Evolutionary conservation across 2,888 invertebrate species (phyloP).

Genomic region (Drosophila subquinaria): DNA sequence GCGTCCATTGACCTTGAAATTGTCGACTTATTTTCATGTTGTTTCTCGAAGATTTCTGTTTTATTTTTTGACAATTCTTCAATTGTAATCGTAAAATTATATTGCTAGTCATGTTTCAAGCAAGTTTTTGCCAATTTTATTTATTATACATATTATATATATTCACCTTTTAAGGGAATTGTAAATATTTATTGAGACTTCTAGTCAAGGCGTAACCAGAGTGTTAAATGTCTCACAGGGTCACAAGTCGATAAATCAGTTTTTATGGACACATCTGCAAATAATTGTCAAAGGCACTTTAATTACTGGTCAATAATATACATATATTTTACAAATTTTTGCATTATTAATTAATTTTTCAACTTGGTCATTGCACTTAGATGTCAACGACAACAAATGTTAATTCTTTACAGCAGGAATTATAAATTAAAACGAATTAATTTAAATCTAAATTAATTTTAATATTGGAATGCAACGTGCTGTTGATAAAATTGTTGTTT

Average conservation of each 20-base stretch:
- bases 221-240: conserved; percentile 46
- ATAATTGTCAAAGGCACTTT: no score
- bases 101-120: conserved; percentile 62
- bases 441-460: conserved; percentile 23
- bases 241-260: conserved; percentile 9
- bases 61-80: conserved; percentile 66
- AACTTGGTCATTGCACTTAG: conserved; percentile 52
- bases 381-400: conserved; percentile 8
- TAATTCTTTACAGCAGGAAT: conserved; percentile 1
- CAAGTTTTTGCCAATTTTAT: conserved; percentile 49
- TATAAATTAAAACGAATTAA: conserved; percentile 6
- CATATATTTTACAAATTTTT: not conserved
- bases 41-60: conserved; percentile 46
- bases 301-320: no score
- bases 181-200: conserved; percentile 28
- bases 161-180: conserved; percentile 26
- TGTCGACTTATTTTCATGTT: conserved; percentile 40
- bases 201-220: conserved; percentile 41
- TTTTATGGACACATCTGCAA: not conserved
- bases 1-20: conserved; percentile 64
- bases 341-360: conserved; percentile 4
- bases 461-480: conserved; percentile 11
- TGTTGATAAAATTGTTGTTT: conserved; percentile 14
- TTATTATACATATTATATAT: conserved; percentile 2
- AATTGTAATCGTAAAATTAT: conserved; percentile 71